Evolutionary conservation across 2,113 vertebrate genomes (phyloP).

Genomic region (Anthoscopus minutus): DNA sequence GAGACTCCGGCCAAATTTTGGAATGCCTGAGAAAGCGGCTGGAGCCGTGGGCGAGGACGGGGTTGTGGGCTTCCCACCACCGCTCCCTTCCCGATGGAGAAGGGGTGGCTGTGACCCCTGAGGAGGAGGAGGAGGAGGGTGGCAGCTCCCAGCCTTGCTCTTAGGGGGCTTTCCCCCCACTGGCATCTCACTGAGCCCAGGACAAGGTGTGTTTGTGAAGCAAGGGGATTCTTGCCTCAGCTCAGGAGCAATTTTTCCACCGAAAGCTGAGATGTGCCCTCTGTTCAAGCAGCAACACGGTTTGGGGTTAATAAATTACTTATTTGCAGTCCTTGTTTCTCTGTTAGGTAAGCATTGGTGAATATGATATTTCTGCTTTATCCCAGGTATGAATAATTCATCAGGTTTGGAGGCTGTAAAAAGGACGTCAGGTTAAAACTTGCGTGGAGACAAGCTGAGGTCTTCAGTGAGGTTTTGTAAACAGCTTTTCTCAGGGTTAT

Average conservation of each 20-base stretch:
- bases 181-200: not conserved
- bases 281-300: conserved; percentile 1
- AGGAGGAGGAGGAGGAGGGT: not conserved
- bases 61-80: conserved; percentile 65
- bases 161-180: accelerated
- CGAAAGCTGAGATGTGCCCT: not conserved
- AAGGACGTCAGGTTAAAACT: conserved; percentile 59
- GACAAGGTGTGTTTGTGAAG: not conserved
- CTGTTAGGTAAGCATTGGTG: conserved; percentile 24
- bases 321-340: conserved; percentile 19
- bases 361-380: conserved; percentile 52
- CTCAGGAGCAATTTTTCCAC: not conserved
- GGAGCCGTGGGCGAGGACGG: not conserved
- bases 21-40: conserved; percentile 68
- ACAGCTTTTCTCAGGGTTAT: not conserved
- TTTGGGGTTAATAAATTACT: conserved; percentile 50
- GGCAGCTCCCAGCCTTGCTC: not conserved
- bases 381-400: conserved; percentile 52
- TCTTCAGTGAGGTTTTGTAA: conserved; percentile 7
- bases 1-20: conserved; percentile 46
- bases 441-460: not conserved
- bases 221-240: too few relatives aligned
- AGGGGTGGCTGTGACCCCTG: accelerated
- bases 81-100: accelerated
- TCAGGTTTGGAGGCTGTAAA: conserved; percentile 17